Evolutionary conservation across 2,888 invertebrate species (phyloP), one percentile per base, ranked within the genome.

Genomic region (Orchesellides sinensis): DNA sequence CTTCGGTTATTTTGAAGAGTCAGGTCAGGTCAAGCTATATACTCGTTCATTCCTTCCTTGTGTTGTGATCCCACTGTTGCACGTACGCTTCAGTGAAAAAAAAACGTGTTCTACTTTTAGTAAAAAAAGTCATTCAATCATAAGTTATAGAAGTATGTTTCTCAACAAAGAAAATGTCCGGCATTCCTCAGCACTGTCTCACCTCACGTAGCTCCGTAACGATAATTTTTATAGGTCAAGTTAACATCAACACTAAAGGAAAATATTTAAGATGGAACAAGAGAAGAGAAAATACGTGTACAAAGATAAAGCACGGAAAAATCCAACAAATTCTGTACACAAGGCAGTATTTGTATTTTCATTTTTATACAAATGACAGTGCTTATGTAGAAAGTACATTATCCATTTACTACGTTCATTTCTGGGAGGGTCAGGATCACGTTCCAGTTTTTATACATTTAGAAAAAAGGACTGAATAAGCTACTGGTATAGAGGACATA

Each of bases 381-480:
- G 32, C 3, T 61, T 32, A 19, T 19, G 2, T 19, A 54, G 54
- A n/a, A 54, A 21, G 54, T 21, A 23, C 54, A 54, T 21, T 19
- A 54, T 54, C 54, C 54, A 54, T 54, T 54, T 59, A 27, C 61
- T 61, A n/a, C n/a, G n/a, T n/a, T 32, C n/a, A 61, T 17, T 61
- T 32, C 17, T 61, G 29, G 17, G 61, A 56, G 4, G 25, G 56
- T 32, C 61, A 12, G 29, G 6, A 14, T 61, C 61, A 61, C 29
- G 47, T 25, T 61, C 61, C 61, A 61, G 19, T 61, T 61, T 32
- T 32, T 61, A 56, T 54, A n/a, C n/a, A n/a, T n/a, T n/a, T n/a
- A n/a, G n/a, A n/a, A n/a, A n/a, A n/a, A n/a, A n/a, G n/a, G n/a
- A n/a, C n/a, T n/a, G n/a, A n/a, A n/a, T n/a, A n/a, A n/a, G n/a